These are phyloP conservation scores for Sceloporus undulatus DNA, from an alignment of 2,113 vertebrate genomes.

Conservation along the genomic window DNA sequence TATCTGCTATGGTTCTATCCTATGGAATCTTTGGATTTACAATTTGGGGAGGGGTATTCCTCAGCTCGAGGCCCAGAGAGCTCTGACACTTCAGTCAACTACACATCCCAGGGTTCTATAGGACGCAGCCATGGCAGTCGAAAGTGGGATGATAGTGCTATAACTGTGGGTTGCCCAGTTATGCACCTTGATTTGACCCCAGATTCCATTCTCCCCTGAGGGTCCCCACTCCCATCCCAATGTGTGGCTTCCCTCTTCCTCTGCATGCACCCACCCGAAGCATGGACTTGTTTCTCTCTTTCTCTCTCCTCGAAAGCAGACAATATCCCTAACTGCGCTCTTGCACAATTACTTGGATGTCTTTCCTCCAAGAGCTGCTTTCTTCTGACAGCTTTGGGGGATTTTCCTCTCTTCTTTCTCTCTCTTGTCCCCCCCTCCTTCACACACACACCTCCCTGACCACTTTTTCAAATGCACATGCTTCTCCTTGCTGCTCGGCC, in stretches of 20 bases:
- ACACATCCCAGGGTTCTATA: too few species aligned
- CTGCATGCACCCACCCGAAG: neutral
- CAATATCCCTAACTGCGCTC: neutral
- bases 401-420: neutral
- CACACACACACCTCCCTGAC: neutral
- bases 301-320: neutral
- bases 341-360: neutral
- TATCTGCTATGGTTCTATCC: too few species aligned
- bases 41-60: too few species aligned
- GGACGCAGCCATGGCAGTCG: too few species aligned
- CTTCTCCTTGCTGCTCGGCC: neutral
- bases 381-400: neutral
- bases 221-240: too few species aligned
- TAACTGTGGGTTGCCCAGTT: too few species aligned
- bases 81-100: too few species aligned
- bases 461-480: neutral
- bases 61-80: too few species aligned
- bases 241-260: neutral
- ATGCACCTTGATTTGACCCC: too few species aligned
- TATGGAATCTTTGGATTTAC: too few species aligned
- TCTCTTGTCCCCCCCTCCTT: neutral
- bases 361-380: neutral
- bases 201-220: too few species aligned
- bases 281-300: neutral
- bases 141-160: too few species aligned